These are phyloP conservation scores for Microctenopoma steveboyesi DNA, from an alignment of 2,797 vertebrate genomes.

Conservation along the genomic window DNA sequence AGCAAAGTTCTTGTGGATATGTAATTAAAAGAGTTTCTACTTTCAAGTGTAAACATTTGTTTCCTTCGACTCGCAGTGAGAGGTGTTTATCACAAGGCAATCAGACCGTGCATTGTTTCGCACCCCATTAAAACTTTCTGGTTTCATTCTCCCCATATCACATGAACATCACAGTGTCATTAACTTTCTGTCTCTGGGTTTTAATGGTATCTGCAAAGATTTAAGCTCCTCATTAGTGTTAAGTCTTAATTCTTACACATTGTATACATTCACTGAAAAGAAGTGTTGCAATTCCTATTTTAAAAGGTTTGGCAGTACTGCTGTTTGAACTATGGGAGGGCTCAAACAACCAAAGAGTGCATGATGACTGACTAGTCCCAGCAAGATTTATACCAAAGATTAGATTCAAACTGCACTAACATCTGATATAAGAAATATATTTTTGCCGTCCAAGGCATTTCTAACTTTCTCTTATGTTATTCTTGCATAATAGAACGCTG, in stretches of 20 bases:
- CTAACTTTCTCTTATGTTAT: background rate
- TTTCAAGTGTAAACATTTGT: no score
- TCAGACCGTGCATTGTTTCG: slow-evolving; percentile 28
- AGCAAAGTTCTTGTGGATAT: no score
- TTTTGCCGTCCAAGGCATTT: no score
- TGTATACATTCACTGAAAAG: slow-evolving; percentile 16
- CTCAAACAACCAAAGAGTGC: slow-evolving; percentile 2
- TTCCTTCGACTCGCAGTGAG: slow-evolving; percentile 15
- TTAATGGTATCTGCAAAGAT: slow-evolving; percentile 46
- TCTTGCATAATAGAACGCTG: slow-evolving; percentile 8
- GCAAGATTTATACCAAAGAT: slow-evolving; percentile 11
- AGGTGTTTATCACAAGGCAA: slow-evolving; percentile 34
- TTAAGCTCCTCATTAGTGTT: slow-evolving; percentile 61
- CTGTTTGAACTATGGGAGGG: slow-evolving; percentile 26
- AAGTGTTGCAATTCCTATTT: slow-evolving; percentile 42
- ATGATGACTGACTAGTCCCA: slow-evolving; percentile 17
- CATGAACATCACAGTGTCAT: slow-evolving; percentile 34
- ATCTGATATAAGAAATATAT: background rate
- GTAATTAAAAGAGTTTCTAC: no score
- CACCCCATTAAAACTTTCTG: slow-evolving; percentile 39
- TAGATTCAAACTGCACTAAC: background rate
- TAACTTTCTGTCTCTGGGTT: slow-evolving; percentile 34
- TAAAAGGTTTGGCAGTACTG: slow-evolving; percentile 25
- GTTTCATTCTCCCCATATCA: slow-evolving; percentile 43
- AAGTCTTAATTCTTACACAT: slow-evolving; percentile 33